phyloP scores from a whole-genome alignment of 53 echinoderm and acorn worm species.

The Stichopus horrens region DNA sequence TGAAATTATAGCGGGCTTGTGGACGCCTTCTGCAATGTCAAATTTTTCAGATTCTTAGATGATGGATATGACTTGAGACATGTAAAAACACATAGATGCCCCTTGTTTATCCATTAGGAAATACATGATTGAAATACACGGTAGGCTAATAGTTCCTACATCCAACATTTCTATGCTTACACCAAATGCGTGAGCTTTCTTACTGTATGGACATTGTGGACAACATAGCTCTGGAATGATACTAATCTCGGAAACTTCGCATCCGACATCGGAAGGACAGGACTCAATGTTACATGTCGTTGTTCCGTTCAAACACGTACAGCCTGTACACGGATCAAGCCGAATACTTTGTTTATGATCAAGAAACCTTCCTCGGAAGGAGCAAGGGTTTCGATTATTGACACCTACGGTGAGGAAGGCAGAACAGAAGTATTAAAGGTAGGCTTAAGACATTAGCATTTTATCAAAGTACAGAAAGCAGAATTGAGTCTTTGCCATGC shows the following conservation, averaged over 20 bases:
- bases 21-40: not conserved
- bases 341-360: not conserved
- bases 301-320: constrained; percentile 55
- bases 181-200: not conserved
- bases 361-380: constrained; percentile 14
- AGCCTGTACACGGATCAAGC: constrained; percentile 45
- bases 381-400: not conserved
- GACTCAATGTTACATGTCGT: constrained; percentile 56
- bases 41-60: not conserved
- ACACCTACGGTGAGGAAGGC: not conserved
- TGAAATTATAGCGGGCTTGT: too few species aligned
- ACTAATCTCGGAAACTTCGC: not conserved
- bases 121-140: too few species aligned
- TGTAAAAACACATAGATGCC: not conserved
- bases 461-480: too few species aligned
- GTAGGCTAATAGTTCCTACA: too few species aligned
- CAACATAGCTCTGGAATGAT: constrained; percentile 46
- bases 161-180: too few species aligned
- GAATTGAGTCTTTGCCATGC: too few species aligned
- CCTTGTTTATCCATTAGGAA: not conserved
- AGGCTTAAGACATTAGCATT: too few species aligned
- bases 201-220: constrained; percentile 52
- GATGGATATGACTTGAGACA: not conserved
- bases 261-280: constrained; percentile 44
- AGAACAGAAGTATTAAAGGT: not conserved